Conservation (phyloP, 2,113 vertebrate species). For the Condylura cristata region DNA sequence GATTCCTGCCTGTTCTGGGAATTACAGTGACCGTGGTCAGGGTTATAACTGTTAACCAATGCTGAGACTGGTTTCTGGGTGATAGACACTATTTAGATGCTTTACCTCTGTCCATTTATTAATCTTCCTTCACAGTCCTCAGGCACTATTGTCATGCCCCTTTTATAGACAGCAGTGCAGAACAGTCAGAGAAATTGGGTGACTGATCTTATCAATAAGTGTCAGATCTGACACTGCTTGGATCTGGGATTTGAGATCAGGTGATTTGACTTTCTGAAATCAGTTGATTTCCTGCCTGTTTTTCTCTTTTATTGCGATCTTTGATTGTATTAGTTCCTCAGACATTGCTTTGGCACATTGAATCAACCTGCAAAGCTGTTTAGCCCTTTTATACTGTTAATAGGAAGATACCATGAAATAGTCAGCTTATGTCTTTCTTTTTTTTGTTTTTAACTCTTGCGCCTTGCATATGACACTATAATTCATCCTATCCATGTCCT, state of each 20-base stretch:
- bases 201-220: not conserved
- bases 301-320: slow-evolving; percentile 8
- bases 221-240: not conserved
- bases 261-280: slow-evolving; percentile 31
- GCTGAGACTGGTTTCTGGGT: not conserved
- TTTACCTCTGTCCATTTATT: not conserved
- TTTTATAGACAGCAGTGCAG: not conserved
- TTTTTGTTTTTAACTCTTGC: not conserved
- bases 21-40: not conserved
- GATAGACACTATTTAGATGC: not conserved
- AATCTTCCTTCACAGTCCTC: not conserved
- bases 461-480: not conserved
- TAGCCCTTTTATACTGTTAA: not conserved
- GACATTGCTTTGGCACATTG: not conserved
- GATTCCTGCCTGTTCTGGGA: not conserved
- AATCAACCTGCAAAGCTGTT: not conserved
- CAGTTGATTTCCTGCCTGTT: slow-evolving; percentile 32
- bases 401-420: slow-evolving; percentile 8
- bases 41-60: slow-evolving; percentile 17
- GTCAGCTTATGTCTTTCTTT: not conserved
- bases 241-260: slow-evolving; percentile 17
- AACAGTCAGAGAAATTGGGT: not conserved
- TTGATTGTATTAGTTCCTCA: not conserved
- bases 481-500: slow-evolving; percentile 3
- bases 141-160: not conserved